Evolutionary conservation across 92 coral and sea anemone species (phyloP).

Genomic region (Scolanthus callimorphus): DNA sequence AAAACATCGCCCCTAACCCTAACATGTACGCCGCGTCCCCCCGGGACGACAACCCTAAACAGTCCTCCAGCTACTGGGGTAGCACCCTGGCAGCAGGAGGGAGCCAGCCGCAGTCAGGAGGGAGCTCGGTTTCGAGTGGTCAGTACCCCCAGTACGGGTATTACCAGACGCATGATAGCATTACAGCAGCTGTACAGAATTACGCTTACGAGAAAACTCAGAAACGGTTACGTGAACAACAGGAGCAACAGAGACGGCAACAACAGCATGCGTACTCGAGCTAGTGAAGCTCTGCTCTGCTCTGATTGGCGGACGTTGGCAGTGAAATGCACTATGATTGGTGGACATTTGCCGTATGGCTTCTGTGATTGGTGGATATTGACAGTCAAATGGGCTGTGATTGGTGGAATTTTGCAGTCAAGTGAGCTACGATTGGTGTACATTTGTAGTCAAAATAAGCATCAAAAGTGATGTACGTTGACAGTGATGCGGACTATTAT

Average conservation of each 20-base stretch:
- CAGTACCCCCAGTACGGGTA: conserved; percentile 92
- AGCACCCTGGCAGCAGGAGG: neutral
- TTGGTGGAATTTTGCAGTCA: no score
- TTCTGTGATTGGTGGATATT: no score
- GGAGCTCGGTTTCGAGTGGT: conserved; percentile 20
- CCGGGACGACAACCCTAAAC: conserved; percentile 64
- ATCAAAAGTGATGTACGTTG: no score
- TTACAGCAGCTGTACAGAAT: conserved; percentile 49
- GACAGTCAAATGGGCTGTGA: no score
- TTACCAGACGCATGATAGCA: conserved; percentile 88
- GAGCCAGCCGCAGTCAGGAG: conserved; percentile 17
- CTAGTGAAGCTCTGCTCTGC: no score
- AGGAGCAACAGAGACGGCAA: conserved; percentile 41
- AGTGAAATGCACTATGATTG: no score
- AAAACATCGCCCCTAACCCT: conserved; percentile 69
- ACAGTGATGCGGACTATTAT: no score
- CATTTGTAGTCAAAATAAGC: no score
- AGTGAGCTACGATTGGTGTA: no score
- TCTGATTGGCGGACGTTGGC: no score
- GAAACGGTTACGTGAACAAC: conserved; percentile 43
- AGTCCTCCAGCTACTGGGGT: conserved; percentile 23
- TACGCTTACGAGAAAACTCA: conserved; percentile 38
- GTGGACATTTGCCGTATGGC: no score
- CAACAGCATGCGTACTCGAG: conserved; percentile 22
- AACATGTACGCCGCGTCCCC: conserved; percentile 76